phyloP scores from a whole-genome alignment of 2,113 vertebrate species.

The Speoplatyrhinus poulsoni region DNA sequence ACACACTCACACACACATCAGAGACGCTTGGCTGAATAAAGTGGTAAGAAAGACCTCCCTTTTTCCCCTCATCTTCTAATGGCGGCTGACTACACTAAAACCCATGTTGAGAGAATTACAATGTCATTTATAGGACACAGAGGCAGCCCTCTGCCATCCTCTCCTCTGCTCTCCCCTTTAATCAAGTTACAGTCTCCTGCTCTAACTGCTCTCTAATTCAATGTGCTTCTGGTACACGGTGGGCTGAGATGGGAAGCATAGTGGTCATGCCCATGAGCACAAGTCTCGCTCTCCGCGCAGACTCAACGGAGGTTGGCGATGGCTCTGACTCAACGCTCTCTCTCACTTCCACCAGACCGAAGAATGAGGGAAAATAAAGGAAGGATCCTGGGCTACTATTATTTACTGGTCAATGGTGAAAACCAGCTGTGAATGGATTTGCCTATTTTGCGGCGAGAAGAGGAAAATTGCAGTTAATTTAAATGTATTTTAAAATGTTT shows the following conservation, averaged over 20 bases:
- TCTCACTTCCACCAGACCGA: constrained; percentile 10
- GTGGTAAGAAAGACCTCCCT: constrained; percentile 63
- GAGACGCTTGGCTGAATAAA: constrained; percentile 69
- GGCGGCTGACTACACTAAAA: constrained; percentile 71
- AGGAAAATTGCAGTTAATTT: not conserved
- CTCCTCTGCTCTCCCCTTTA: constrained; percentile 61
- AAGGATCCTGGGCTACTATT: not conserved
- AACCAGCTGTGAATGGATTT: too few relatives aligned
- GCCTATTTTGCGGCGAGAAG: not conserved
- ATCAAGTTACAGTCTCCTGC: constrained; percentile 72
- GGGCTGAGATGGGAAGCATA: constrained; percentile 42
- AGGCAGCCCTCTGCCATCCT: constrained; percentile 55
- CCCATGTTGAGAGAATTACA: constrained; percentile 76
- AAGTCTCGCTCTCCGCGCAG: constrained; percentile 24
- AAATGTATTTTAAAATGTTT: constrained; percentile 17
- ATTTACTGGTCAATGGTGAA: not conserved
- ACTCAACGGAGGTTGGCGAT: constrained; percentile 12
- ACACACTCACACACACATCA: constrained; percentile 44
- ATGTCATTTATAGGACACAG: constrained; percentile 79
- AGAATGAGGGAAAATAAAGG: not conserved
- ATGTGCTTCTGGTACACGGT: constrained; percentile 46
- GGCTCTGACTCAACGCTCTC: not conserved
- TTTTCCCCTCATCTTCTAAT: constrained; percentile 65
- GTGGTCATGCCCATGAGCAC: constrained; percentile 42
- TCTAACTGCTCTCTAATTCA: constrained; percentile 68